Conservation (phyloP, 2,113 vertebrate genomes). For the Callithrix jacchus region DNA sequence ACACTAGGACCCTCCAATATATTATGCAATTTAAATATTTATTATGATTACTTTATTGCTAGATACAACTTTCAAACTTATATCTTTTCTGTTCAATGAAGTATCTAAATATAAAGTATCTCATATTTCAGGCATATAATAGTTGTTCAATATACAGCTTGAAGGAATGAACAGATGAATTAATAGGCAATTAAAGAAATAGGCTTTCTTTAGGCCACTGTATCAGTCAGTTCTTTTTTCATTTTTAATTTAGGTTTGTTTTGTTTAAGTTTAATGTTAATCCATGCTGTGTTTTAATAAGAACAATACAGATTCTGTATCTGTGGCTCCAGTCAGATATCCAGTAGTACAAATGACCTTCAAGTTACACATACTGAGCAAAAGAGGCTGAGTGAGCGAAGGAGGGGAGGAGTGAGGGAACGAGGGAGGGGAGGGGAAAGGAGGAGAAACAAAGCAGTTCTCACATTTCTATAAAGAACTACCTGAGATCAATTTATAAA, state of each 20-base stretch:
- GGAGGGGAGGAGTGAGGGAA: not conserved
- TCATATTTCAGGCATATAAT: not conserved
- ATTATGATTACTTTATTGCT: not conserved
- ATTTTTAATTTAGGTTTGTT: conserved; percentile 98
- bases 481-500: no score
- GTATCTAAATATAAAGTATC: not conserved
- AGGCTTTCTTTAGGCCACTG: not conserved
- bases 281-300: conserved; percentile 99
- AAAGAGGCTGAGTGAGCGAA: conserved; percentile 91
- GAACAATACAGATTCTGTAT: conserved; percentile 99
- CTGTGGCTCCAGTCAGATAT: conserved; percentile 99
- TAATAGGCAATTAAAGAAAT: not conserved
- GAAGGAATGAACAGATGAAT: not conserved
- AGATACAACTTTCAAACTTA: not conserved
- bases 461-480: no score
- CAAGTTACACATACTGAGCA: conserved; percentile 99
- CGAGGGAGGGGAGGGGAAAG: no score
- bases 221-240: not conserved
- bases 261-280: conserved; percentile 99
- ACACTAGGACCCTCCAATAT: not conserved
- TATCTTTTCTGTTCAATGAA: not conserved
- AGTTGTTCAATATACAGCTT: not conserved
- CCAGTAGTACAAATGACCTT: conserved; percentile 99
- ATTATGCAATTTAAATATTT: not conserved
- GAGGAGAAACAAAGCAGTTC: no score